Percentiles rank a stretch among this genome's conserved stretches.
Evolutionary conservation across 2,113 vertebrate species (phyloP).

Genomic region (Anseranas semipalmata): DNA sequence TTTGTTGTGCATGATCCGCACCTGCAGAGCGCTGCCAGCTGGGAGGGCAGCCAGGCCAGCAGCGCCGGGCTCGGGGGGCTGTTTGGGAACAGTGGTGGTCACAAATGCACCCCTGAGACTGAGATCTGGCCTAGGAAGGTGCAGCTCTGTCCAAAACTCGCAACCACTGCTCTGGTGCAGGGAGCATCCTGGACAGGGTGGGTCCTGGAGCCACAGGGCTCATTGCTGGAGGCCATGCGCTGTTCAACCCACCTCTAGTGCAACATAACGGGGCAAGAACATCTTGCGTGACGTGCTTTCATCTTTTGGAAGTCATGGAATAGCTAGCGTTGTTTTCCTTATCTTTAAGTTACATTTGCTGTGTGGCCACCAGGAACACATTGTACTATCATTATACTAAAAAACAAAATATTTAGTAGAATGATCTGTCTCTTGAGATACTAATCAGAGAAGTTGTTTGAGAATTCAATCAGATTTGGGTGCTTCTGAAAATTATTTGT

Average conservation of each 20-base stretch:
- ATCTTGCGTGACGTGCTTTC: not conserved
- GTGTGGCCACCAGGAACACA: not conserved
- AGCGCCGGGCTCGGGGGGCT: not conserved
- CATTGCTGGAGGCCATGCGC: fast-evolving
- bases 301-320: not conserved
- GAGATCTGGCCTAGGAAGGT: not conserved
- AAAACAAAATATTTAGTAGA: not conserved
- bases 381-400: not conserved
- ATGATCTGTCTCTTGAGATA: not conserved
- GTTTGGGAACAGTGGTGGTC: fast-evolving
- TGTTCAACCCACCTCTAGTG: not conserved
- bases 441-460: not conserved
- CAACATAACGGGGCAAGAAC: not conserved
- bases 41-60: not conserved
- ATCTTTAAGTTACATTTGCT: not conserved
- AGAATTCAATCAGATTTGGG: not conserved
- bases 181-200: not conserved
- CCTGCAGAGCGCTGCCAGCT: not conserved
- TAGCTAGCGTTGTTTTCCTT: not conserved
- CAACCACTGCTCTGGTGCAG: too few species aligned
- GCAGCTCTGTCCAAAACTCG: not conserved
- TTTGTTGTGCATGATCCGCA: too few species aligned
- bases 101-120: not conserved
- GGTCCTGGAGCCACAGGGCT: not conserved
- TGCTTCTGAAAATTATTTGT: not conserved